These are phyloP conservation scores for Apotomis betuletana DNA, from an alignment of 2,888 invertebrate genomes.

Conservation along the genomic window DNA sequence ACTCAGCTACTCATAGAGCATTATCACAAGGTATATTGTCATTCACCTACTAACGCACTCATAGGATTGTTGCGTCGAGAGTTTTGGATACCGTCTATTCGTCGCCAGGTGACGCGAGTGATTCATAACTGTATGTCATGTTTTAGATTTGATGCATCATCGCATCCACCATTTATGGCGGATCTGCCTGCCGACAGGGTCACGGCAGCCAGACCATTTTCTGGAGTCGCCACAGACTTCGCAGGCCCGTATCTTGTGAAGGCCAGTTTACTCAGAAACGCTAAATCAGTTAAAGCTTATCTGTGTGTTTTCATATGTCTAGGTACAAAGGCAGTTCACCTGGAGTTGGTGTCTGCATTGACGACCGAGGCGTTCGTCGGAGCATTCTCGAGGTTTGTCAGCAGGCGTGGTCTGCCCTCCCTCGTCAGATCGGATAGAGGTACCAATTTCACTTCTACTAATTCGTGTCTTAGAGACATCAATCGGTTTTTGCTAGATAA, in stretches of 20 bases:
- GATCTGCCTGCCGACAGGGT: background rate
- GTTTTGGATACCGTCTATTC: too few species aligned
- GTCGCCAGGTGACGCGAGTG: background rate
- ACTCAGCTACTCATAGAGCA: background rate
- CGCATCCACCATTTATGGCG: background rate
- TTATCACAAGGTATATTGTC: slow-evolving; percentile 1
- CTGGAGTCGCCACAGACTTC: background rate
- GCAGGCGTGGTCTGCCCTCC: background rate
- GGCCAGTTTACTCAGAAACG: background rate
- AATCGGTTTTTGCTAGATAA: background rate
- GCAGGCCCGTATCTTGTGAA: background rate
- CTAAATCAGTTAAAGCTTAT: too few species aligned
- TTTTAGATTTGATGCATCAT: background rate
- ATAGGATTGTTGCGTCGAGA: background rate
- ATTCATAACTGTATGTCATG: background rate
- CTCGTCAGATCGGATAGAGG: background rate
- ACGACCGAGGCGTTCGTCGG: background rate
- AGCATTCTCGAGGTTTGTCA: background rate
- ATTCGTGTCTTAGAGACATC: background rate
- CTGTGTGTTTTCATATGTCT: background rate
- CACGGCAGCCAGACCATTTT: background rate
- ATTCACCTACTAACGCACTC: background rate
- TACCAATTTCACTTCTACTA: background rate
- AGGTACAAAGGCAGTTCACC: background rate
- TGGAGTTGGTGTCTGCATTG: background rate